These are phyloP conservation scores for Leptopilina myrica DNA, from an alignment of 2,888 invertebrate genomes.

Conservation along the genomic window DNA sequence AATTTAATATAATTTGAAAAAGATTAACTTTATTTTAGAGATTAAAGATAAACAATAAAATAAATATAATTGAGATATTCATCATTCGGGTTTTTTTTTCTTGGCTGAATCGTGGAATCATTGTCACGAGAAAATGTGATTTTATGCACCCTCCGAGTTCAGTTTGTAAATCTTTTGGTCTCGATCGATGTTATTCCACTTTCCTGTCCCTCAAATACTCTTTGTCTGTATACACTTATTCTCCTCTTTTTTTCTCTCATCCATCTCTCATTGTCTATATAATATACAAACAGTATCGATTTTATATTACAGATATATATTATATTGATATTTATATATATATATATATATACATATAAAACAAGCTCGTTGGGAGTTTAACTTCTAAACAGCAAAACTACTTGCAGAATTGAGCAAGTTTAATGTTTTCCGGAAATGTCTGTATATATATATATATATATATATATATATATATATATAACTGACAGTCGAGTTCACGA, in stretches of 20 bases:
- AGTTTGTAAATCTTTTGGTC: constrained; percentile 12
- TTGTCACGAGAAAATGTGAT: constrained; percentile 12
- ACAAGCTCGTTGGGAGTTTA: not conserved
- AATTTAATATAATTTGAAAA: too few relatives aligned
- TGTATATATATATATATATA: too few relatives aligned
- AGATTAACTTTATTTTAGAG: too few relatives aligned
- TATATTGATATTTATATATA: not conserved
- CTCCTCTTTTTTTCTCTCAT: constrained; percentile 3
- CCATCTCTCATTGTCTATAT: not conserved
- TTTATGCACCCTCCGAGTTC: constrained; percentile 21
- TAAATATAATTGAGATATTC: too few relatives aligned
- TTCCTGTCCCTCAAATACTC: constrained; percentile 40
- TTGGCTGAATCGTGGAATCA: not conserved
- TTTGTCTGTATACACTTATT: constrained; percentile 33
- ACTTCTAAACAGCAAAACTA: not conserved
- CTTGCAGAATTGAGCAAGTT: constrained; percentile 45
- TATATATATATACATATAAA: too few relatives aligned
- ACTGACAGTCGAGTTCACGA: constrained; percentile 12
- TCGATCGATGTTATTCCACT: constrained; percentile 25
- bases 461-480: constrained; percentile 25
- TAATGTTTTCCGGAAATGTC: constrained; percentile 53
- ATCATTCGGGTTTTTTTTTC: not conserved
- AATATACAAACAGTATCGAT: constrained; percentile 10
- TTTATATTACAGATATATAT: not conserved
- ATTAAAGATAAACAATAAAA: too few relatives aligned